Evolutionary conservation across 2,888 invertebrate species (phyloP).

Genomic region (Pseudoips prasinana): DNA sequence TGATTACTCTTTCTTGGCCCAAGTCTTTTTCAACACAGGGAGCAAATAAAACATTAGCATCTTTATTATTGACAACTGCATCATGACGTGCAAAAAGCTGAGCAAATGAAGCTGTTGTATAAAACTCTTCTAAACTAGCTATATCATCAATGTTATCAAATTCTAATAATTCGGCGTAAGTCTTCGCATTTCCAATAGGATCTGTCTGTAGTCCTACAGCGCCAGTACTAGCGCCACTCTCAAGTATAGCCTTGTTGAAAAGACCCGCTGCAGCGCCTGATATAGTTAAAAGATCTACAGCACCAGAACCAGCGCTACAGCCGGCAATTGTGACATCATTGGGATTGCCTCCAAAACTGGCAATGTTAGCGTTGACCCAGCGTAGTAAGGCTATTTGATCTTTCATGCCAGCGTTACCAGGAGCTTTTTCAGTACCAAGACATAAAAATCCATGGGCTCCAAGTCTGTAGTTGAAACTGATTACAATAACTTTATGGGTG

Average conservation of each 20-base stretch:
- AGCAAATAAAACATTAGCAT: slow-evolving; percentile 22
- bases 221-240: slow-evolving; percentile 45
- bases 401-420: no score
- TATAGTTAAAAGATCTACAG: no score
- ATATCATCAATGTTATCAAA: slow-evolving; percentile 42
- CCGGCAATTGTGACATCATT: no score
- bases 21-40: slow-evolving; percentile 44
- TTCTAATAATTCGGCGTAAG: slow-evolving; percentile 40
- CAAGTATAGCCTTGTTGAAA: slow-evolving; percentile 51
- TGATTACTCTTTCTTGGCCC: slow-evolving; percentile 26
- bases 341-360: no score
- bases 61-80: slow-evolving; percentile 10
- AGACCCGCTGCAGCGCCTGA: slow-evolving; percentile 44
- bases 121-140: slow-evolving; percentile 48
- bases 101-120: slow-evolving; percentile 40
- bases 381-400: no score
- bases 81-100: slow-evolving; percentile 20
- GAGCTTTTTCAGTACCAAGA: no score
- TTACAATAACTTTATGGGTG: no score
- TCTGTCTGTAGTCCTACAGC: slow-evolving; percentile 43
- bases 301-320: no score
- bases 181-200: slow-evolving; percentile 48
- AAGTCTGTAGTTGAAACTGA: no score
- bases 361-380: no score
- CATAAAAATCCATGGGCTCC: no score